Evolutionary conservation across 2,797 vertebrate genomes (phyloP), one percentile per base, ranked within the genome.

Genomic region (Hydrocynus forskahlii): DNA sequence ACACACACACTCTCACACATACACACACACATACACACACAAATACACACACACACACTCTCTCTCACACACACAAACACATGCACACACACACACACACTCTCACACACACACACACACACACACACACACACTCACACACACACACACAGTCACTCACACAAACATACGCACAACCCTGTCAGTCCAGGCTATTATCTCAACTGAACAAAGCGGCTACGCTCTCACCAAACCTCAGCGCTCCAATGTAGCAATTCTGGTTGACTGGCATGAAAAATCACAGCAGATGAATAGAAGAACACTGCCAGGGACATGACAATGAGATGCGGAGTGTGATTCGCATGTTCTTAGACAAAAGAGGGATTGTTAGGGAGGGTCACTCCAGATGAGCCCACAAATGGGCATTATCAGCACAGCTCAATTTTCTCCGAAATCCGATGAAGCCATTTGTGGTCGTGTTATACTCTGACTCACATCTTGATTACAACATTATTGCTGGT

Each of bases 231-330:
- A 78, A 83, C 72, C 69, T 62, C 72, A 35, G 17, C 48, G 64
- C 23, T 70, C 63, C 70, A 71, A 48, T 48, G 78, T 77, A 52
- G 59, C 68, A 72, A 21, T 59, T 74, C 35, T 74, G 54, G 17
- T 57, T 83, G 83, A 81, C 79, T 78, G 70, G 62, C 69, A 80
- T 77, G 70, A 29, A 40, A 80, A 74, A 45, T 74, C 73, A 43
- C 35, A 73, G 74, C 57, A 71, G 57, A 80, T 79, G 77, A 79
- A 73, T 75, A 70, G 21, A 60, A 38, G 6, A 57, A n/a, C 10
- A 2, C n/a, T 38, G 17, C 60, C 52, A 72, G 68, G 71, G 67
- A 62, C 50, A 73, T 55, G 64, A 67, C 60, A 68, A 74, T 78
- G 62, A 79, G 68, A 84, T 77, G 48, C 66, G 40, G 70, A 57